Percentiles rank a stretch among this genome's conserved stretches.
Conservation (phyloP, 1,140 invertebrate species). For the Augochlora pura region DNA sequence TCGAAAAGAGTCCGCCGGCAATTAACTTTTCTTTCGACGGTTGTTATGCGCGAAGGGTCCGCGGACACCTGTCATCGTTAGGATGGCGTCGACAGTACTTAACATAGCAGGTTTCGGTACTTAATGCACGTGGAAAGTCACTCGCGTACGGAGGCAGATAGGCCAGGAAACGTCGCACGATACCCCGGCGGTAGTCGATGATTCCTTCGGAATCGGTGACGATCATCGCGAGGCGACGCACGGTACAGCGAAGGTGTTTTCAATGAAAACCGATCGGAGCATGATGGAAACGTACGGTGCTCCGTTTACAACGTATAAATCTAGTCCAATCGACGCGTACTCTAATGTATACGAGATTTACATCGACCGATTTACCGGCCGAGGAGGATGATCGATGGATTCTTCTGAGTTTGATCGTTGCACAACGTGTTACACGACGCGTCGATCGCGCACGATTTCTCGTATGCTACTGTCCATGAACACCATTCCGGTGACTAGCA, state of each 20-base stretch:
- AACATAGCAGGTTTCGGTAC: conserved; percentile 21
- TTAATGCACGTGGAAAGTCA: conserved; percentile 10
- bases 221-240: conserved; percentile 14
- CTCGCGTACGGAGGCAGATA: neutral
- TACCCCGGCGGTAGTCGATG: neutral
- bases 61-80: conserved; percentile 36
- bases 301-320: conserved; percentile 48
- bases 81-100: conserved; percentile 10
- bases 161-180: neutral
- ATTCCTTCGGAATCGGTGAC: neutral
- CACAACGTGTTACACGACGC: too few species aligned
- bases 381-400: conserved; percentile 3
- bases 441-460: too few species aligned
- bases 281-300: conserved; percentile 5
- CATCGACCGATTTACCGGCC: neutral
- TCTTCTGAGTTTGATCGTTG: neutral
- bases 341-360: conserved; percentile 45
- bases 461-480: too few species aligned
- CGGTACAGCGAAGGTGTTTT: conserved; percentile 8
- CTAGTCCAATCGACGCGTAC: conserved; percentile 55
- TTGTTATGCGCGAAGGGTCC: conserved; percentile 6
- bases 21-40: conserved; percentile 39
- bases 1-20: conserved; percentile 21
- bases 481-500: too few species aligned
- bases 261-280: conserved; percentile 16